Percentiles rank a stretch among this genome's conserved stretches.
phyloP scores from a whole-genome alignment of 2,797 vertebrate species.

The Myiotriccus ornatus region DNA sequence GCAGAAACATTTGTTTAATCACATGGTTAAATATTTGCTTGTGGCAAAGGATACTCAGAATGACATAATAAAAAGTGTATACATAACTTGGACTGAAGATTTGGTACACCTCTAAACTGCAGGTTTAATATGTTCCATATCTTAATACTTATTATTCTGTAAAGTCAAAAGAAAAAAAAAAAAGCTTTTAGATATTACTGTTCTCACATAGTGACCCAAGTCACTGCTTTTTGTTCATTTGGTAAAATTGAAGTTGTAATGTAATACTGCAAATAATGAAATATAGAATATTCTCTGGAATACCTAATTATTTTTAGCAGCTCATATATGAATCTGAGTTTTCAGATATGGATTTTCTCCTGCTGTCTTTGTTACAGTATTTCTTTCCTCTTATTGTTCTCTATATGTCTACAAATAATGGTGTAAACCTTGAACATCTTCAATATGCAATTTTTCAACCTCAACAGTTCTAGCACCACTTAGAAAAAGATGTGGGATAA shows the following conservation, averaged over 20 bases:
- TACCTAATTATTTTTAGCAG: not conserved
- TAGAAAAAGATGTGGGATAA: not conserved
- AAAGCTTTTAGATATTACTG: not conserved
- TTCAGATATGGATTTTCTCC: not conserved
- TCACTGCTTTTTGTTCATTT: not conserved
- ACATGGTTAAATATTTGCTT: conserved; percentile 18
- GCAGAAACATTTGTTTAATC: not conserved
- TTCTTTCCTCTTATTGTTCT: not conserved
- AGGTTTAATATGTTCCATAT: not conserved
- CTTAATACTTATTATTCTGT: not conserved
- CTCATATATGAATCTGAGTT: not conserved
- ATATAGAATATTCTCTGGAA: not conserved
- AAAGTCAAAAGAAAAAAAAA: not conserved
- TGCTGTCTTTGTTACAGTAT: not conserved
- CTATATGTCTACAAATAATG: not conserved
- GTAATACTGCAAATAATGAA: not conserved
- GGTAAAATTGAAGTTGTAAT: not conserved
- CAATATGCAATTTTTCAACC: not conserved
- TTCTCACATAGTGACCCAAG: not conserved
- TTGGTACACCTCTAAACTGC: not conserved
- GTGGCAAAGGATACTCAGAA: conserved; percentile 32
- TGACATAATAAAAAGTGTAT: not conserved
- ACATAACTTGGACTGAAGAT: not conserved
- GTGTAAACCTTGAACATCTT: not conserved
- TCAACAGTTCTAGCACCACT: not conserved